Base-by-base conservation (phyloP, 37 sponge, comb jelly and placozoan genomes). In the Dysidea cf. avara region DNA sequence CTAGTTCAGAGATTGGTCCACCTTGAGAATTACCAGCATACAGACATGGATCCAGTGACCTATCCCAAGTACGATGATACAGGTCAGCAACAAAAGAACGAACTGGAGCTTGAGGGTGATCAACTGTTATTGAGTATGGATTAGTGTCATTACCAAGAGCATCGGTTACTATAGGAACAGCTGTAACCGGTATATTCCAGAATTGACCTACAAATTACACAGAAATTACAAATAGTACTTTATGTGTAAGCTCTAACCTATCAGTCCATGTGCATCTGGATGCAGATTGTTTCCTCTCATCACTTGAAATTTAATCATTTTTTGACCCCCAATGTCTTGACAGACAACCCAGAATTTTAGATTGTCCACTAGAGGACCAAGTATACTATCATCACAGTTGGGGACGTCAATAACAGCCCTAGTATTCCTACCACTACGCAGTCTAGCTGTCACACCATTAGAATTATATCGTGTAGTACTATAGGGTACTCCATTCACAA, bases 1-100 rank as follows among this genome's bases (percentile, higher is more conserved):
- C 51, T 0, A 83, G 69, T 50, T 83, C 83, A 26, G 32, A 31
- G 26, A 83, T 74, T 0, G 67, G 31, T 30, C 83, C 83, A 28
- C 61, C 83, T 55, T 83, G 83, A n/a, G 32, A 49, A 69, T 83
- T 67, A 34, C 83, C 83, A 20, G 39, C 75, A 58, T 83, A 75
- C 34, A 83, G 61, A 33, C 86, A 85, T 30, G 39, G 58, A 2
- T 35, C 25, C 18, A 17, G 35, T 4, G 47, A 18, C 24, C 54
- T 46, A 36, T 76, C 74, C 86, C 86, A 85, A 40, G 78, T 66
- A 38, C 53, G 13, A 18, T 21, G 14, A 51, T 53, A 71, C 16
- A 85, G 74, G 6, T 72, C 40, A 21, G 67, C 79, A 24, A 77
- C 76, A 61, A 85, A 85, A 1, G 7, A 53, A 9, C 86, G 34